Evolutionary conservation across 2,797 vertebrate species (phyloP).

Genomic region (Ceryle rudis): DNA sequence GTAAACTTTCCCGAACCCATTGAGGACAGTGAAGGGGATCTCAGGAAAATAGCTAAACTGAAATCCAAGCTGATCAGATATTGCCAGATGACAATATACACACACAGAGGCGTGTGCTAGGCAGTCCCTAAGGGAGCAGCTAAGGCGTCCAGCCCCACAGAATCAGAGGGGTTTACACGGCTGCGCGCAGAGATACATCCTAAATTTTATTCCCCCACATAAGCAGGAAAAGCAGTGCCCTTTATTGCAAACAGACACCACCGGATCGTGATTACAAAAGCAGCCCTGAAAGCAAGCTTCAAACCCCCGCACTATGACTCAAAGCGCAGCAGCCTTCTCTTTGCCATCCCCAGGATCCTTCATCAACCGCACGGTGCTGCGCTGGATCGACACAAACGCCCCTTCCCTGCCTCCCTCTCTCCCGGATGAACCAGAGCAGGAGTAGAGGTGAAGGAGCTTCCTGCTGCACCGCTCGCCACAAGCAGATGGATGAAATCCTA

Average conservation of each 20-base stretch:
- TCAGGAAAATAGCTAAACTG: not conserved
- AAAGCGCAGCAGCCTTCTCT: not conserved
- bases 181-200: not conserved
- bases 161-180: not conserved
- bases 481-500: conserved; percentile 9
- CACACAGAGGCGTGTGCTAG: accelerated
- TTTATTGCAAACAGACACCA: not conserved
- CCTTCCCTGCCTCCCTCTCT: not conserved
- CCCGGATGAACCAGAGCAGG: not conserved
- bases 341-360: not conserved
- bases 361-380: accelerated
- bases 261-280: not conserved
- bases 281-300: not conserved
- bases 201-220: not conserved
- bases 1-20: not conserved
- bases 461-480: accelerated
- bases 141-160: not conserved
- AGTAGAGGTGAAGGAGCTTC: not conserved
- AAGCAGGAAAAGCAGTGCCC: not conserved
- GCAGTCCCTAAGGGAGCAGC: not conserved
- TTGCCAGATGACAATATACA: not conserved
- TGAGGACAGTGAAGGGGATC: not conserved
- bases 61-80: not conserved
- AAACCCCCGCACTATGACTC: not conserved
- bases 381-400: not conserved